Percentiles rank a stretch among this genome's conserved stretches.
phyloP scores from a whole-genome alignment of 2,113 vertebrate species.

The Isichthys henryi region DNA sequence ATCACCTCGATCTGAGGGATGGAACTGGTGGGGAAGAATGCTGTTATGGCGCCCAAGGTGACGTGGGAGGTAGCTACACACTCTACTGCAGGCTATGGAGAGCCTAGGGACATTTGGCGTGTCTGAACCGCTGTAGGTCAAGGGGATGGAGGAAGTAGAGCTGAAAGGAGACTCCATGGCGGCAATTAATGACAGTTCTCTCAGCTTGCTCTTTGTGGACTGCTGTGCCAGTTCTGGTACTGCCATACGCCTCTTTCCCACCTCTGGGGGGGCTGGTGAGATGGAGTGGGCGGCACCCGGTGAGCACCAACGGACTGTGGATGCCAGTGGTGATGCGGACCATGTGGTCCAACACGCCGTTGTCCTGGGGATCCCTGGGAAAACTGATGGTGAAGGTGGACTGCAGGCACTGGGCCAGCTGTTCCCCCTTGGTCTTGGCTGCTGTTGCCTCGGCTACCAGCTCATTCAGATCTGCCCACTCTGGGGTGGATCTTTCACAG shows the following conservation, averaged over 20 bases:
- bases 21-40: constrained; percentile 53
- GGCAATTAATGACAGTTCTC: constrained; percentile 13
- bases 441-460: constrained; percentile 58
- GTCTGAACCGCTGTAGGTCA: constrained; percentile 36
- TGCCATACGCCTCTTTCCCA: constrained; percentile 64
- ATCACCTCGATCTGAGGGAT: constrained; percentile 65
- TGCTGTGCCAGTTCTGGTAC: constrained; percentile 67
- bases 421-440: constrained; percentile 46
- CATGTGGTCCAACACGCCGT: constrained; percentile 77
- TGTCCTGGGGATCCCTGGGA: constrained; percentile 59
- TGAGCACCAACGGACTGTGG: constrained; percentile 71
- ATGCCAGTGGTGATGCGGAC: constrained; percentile 77
- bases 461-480: constrained; percentile 66
- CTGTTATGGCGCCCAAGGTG: constrained; percentile 50
- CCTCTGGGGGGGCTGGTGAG: constrained; percentile 63
- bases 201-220: constrained; percentile 32
- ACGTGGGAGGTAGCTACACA: constrained; percentile 48
- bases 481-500: constrained; percentile 48
- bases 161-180: constrained; percentile 35
- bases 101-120: constrained; percentile 45
- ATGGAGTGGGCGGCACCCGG: constrained; percentile 70
- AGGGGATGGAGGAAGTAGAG: constrained; percentile 33
- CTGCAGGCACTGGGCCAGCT: constrained; percentile 53
- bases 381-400: constrained; percentile 59
- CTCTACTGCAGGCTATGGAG: constrained; percentile 31